Evolutionary conservation across 2,888 invertebrate genomes (phyloP), one percentile per base, ranked within the genome.

Genomic region (Augiades crinisus): DNA sequence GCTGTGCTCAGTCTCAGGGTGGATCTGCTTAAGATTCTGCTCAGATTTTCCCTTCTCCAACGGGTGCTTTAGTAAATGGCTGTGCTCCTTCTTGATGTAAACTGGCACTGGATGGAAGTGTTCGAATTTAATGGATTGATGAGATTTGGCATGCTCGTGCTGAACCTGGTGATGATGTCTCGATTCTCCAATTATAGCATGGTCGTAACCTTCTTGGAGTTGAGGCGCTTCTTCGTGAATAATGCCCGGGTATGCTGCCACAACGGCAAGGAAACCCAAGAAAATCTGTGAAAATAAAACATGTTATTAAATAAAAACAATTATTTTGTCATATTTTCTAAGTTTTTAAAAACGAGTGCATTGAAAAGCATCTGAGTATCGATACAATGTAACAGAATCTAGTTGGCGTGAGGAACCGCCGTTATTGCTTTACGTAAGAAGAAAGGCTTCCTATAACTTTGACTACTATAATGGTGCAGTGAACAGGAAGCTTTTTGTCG

Each of bases 51-150:
- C 93, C 62, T 92, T 90, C 66, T 92, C 92, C 47, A 93, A 77
- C 2, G 93, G 93, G 64, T 93, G 92, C 63, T 93, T 91, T 2
- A 93, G 69, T 54, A 92, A 78, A 70, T 93, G 92, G 63, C 91
- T 90, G 76, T 93, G 91, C 65, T 93, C 93, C 64, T 93, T 92
- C 81, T 93, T 93, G 4, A 93, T 88, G 75, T 93, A 93, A 0
- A 93, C 93, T 1, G 93, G 93, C 1, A 94, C 93, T 0, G 93
- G 91, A 65, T 93, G 93, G 82, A 91, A 93, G 68, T 93, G 93
- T 70, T 93, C 93, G 60, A 93, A 92, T 64, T 93, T 92, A 60
- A 94, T 91, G 52, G 92, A 93, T 75, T 94, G 93, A 67, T 93
- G 93, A 33, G 93, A 93, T 59, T 93, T 93, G 21, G 93, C 93